phyloP scores from a whole-genome alignment of 2,888 invertebrate species.

The Laothoe populi region DNA sequence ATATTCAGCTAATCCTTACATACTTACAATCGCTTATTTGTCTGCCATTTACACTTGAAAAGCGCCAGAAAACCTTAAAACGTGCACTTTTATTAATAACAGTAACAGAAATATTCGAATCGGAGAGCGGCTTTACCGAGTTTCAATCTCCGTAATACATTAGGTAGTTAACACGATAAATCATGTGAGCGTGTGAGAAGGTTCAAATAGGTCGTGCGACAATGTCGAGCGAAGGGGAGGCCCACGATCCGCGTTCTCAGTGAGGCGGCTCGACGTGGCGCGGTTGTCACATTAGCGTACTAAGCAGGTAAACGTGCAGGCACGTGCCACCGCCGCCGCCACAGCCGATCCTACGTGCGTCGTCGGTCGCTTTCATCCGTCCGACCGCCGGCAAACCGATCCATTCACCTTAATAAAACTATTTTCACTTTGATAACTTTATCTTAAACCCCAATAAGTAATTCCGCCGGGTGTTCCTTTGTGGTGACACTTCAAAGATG shows the following conservation, averaged over 20 bases:
- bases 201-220: slow-evolving; percentile 45
- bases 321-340: slow-evolving; percentile 46
- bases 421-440: background rate
- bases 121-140: slow-evolving; percentile 25
- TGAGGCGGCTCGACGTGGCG: slow-evolving; percentile 32
- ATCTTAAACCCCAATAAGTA: background rate
- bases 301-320: slow-evolving; percentile 69
- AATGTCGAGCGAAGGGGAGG: slow-evolving; percentile 38
- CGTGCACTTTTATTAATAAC: slow-evolving; percentile 30
- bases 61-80: background rate
- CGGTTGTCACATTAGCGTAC: slow-evolving; percentile 63
- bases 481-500: background rate
- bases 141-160: slow-evolving; percentile 42
- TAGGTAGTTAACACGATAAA: slow-evolving; percentile 40
- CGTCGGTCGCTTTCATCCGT: slow-evolving; percentile 28
- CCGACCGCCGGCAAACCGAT: slow-evolving; percentile 36
- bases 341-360: slow-evolving; percentile 42
- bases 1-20: background rate
- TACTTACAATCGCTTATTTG: too few relatives aligned
- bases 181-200: slow-evolving; percentile 47
- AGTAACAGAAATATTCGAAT: slow-evolving; percentile 26
- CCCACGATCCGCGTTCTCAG: slow-evolving; percentile 35
- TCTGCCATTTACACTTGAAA: background rate
- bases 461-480: background rate
- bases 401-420: slow-evolving; percentile 8